Conservation (phyloP, 2,113 vertebrate genomes). For the Bambusicola thoracicus region DNA sequence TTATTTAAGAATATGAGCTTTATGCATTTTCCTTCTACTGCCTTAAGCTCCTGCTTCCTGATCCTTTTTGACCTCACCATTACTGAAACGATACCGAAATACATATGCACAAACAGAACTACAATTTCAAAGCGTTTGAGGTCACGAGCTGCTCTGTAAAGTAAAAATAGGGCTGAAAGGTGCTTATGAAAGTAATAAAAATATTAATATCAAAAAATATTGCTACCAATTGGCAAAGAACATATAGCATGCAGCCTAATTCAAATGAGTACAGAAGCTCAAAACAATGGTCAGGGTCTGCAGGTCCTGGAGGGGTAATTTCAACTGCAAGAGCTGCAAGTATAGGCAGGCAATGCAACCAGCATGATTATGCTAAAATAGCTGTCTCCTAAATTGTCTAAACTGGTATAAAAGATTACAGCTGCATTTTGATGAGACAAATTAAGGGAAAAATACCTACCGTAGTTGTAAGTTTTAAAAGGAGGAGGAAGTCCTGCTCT, state of each 20-base stretch:
- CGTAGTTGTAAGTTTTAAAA: slow-evolving; percentile 88
- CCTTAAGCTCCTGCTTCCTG: slow-evolving; percentile 39
- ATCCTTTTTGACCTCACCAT: slow-evolving; percentile 57
- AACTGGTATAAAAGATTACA: neutral
- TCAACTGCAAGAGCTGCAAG: neutral
- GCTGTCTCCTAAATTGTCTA: neutral
- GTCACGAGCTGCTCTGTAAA: slow-evolving; percentile 52
- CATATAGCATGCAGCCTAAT: slow-evolving; percentile 7
- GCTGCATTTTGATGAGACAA: neutral
- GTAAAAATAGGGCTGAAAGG: slow-evolving; percentile 61
- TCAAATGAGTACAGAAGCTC: neutral
- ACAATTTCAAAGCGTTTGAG: slow-evolving; percentile 48
- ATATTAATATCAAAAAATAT: slow-evolving; percentile 62
- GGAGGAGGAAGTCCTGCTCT: slow-evolving; percentile 86
- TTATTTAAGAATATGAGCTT: slow-evolving; percentile 45
- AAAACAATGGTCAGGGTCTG: neutral
- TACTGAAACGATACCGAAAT: slow-evolving; percentile 66
- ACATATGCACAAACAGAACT: slow-evolving; percentile 17
- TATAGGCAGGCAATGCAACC: neutral
- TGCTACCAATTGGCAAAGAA: slow-evolving; percentile 53
- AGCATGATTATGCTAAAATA: neutral
- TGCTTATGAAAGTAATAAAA: slow-evolving; percentile 63
- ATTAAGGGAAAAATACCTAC: slow-evolving; percentile 79
- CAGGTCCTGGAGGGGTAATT: neutral
- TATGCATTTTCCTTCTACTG: slow-evolving; percentile 40